Conservation (phyloP, 1,140 invertebrate genomes). For the Psix sp. region DNA sequence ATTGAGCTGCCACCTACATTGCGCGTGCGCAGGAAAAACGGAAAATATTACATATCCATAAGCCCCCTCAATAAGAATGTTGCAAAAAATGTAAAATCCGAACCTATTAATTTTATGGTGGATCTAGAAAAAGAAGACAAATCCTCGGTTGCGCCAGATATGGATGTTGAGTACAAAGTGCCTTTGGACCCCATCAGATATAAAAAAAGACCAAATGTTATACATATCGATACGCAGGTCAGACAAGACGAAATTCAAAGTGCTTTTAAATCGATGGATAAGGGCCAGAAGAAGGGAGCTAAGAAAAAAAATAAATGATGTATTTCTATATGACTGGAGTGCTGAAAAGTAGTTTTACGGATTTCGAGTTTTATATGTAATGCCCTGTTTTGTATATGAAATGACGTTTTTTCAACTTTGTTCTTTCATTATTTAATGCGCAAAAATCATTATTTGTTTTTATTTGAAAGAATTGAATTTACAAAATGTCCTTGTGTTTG, state of each 20-base stretch:
- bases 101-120: slow-evolving; percentile 74
- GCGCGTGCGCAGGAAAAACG: slow-evolving; percentile 68
- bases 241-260: slow-evolving; percentile 72
- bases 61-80: slow-evolving; percentile 67
- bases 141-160: slow-evolving; percentile 72
- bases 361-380: too few species aligned
- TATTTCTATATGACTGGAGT: too few species aligned
- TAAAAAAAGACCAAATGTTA: slow-evolving; percentile 70
- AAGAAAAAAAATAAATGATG: too few species aligned
- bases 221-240: slow-evolving; percentile 73
- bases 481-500: too few species aligned
- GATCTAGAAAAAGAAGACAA: slow-evolving; percentile 65
- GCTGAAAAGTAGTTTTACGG: too few species aligned
- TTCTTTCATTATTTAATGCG: too few species aligned
- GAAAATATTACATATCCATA: slow-evolving; percentile 73
- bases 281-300: slow-evolving; percentile 8
- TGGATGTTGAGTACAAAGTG: slow-evolving; percentile 75
- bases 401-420: too few species aligned
- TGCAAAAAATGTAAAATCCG: slow-evolving; percentile 60
- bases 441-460: too few species aligned
- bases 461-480: too few species aligned
- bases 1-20: slow-evolving; percentile 67
- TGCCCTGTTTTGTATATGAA: too few species aligned
- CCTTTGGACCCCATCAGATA: slow-evolving; percentile 67
- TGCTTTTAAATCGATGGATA: slow-evolving; percentile 59